A percentile compares a stretch with the other conserved stretches of the same genome.
Conservation (phyloP, 2,113 vertebrate genomes). For the Martes martes region DNA sequence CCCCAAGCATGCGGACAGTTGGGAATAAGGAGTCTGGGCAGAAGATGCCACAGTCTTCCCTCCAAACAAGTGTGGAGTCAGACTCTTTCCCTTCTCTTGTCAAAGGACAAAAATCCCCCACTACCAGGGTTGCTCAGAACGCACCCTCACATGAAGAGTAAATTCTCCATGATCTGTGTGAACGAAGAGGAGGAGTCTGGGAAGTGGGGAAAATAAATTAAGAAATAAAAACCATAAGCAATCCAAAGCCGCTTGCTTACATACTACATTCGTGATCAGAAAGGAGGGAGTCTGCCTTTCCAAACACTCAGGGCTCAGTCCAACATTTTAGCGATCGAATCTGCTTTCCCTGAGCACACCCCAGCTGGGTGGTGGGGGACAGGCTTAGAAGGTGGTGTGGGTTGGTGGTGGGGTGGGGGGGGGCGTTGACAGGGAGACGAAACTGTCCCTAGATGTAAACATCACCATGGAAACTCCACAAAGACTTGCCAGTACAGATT, state of each 20-base stretch:
- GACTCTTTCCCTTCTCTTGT: not conserved
- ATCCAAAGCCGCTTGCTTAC: constrained; percentile 57
- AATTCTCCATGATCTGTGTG: not conserved
- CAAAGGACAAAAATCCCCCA: not conserved
- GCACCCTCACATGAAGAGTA: not conserved
- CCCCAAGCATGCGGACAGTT: not conserved
- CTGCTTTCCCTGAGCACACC: constrained; percentile 72
- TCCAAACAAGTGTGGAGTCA: not conserved
- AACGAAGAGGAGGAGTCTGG: constrained; percentile 51
- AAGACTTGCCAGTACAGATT: constrained; percentile 34
- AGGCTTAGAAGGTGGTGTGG: not conserved
- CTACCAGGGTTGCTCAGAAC: not conserved
- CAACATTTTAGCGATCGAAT: constrained; percentile 27
- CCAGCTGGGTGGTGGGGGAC: constrained; percentile 42
- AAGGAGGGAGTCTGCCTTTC: constrained; percentile 30
- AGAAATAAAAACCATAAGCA: constrained; percentile 62
- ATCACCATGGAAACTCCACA: constrained; percentile 72
- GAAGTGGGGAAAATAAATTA: constrained; percentile 53
- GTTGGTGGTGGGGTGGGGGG: not conserved
- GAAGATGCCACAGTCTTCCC: not conserved
- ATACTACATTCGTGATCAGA: constrained; percentile 64
- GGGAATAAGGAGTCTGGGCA: not conserved
- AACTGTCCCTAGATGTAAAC: constrained; percentile 75
- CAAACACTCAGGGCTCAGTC: constrained; percentile 64
- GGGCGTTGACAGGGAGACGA: not conserved